Conservation (phyloP, 2,113 vertebrate species). For the Sardina pilchardus region DNA sequence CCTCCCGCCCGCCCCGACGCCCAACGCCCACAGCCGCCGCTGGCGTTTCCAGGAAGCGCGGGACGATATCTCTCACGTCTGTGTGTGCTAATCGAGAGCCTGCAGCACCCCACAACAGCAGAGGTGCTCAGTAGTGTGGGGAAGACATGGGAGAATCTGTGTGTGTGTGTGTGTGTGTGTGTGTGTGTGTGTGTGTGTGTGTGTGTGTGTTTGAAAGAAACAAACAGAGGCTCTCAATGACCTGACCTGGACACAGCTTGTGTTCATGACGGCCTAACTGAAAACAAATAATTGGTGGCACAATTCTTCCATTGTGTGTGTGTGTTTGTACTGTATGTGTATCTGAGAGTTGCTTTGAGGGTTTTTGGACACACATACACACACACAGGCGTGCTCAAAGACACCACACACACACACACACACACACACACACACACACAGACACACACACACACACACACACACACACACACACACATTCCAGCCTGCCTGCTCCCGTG, state of each 20-base stretch:
- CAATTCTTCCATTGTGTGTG: slow-evolving; percentile 13
- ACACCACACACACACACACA: neutral
- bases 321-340: neutral
- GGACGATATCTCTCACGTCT: neutral
- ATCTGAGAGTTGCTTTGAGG: neutral
- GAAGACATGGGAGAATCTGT: neutral
- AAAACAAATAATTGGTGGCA: slow-evolving; percentile 8
- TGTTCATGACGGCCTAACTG: neutral
- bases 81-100: neutral
- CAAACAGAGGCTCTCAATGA: neutral
- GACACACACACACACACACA: slow-evolving; percentile 19
- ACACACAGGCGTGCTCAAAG: neutral
- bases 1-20: neutral
- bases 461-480: neutral
- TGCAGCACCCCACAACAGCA: too few species aligned
- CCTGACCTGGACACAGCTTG: neutral
- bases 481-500: neutral
- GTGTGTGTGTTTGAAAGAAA: neutral
- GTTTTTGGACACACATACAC: neutral
- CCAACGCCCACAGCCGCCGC: neutral
- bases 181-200: neutral
- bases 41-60: slow-evolving; percentile 49
- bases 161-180: neutral
- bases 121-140: too few species aligned
- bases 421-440: slow-evolving; percentile 21